Conservation (phyloP, 2,888 invertebrate genomes). For the Rhagonycha lutea region DNA sequence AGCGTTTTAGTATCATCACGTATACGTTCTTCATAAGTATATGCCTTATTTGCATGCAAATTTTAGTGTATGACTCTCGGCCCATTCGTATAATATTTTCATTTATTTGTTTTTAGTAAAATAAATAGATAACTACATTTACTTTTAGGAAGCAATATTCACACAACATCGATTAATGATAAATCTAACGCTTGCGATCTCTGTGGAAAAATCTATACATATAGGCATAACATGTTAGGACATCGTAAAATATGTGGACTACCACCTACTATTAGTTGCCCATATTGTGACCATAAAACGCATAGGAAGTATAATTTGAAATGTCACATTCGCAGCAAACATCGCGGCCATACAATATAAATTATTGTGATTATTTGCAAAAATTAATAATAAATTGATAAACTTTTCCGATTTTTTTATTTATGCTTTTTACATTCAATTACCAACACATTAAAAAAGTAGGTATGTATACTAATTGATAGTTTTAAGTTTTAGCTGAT, state of each 20-base stretch:
- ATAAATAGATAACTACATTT: background rate
- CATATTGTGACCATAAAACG: constrained; percentile 11
- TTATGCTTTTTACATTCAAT: no score
- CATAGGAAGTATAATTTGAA: constrained; percentile 20
- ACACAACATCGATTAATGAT: background rate
- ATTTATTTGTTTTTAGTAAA: background rate
- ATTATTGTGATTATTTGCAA: background rate
- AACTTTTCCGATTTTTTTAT: background rate
- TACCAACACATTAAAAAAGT: no score
- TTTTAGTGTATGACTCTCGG: background rate
- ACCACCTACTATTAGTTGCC: constrained; percentile 5
- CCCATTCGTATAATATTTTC: background rate
- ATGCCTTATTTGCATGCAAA: background rate
- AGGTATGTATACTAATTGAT: no score
- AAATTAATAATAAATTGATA: background rate
- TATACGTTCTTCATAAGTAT: no score
- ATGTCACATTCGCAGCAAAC: constrained; percentile 11
- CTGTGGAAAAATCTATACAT: constrained; percentile 61
- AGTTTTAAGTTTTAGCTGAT: no score
- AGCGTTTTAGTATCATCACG: no score
- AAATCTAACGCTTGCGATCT: constrained; percentile 26
- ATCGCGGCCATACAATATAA: background rate
- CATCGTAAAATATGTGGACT: constrained; percentile 48
- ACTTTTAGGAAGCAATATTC: background rate
- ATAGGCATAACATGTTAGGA: constrained; percentile 58